These are phyloP conservation scores for Scalopus aquaticus DNA, from an alignment of 2,113 vertebrate species.

Conservation along the genomic window DNA sequence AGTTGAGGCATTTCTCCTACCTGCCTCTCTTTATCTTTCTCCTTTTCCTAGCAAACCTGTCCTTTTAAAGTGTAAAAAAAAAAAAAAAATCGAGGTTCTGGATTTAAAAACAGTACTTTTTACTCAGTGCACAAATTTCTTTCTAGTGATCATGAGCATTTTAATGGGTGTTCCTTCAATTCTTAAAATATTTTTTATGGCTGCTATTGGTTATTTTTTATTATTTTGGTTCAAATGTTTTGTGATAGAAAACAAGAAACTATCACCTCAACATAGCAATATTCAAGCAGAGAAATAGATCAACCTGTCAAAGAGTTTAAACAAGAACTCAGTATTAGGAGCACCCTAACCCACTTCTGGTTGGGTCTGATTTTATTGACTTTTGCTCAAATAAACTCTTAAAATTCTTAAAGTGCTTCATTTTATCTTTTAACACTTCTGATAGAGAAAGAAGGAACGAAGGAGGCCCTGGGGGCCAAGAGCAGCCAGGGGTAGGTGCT, in stretches of 20 bases:
- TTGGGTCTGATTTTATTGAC: not conserved
- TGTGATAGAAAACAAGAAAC: not conserved
- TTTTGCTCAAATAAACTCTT: too few species aligned
- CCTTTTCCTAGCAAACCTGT: too few species aligned
- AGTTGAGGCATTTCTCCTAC: not conserved
- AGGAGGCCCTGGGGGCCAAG: not conserved
- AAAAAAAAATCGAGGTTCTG: not conserved
- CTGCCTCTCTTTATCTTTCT: too few species aligned
- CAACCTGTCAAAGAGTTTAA: not conserved
- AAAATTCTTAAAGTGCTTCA: too few species aligned
- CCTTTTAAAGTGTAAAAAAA: too few species aligned
- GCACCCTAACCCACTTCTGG: not conserved
- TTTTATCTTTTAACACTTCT: not conserved
- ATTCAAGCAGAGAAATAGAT: not conserved
- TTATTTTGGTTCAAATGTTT: not conserved
- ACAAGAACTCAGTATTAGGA: not conserved
- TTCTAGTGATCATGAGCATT: not conserved
- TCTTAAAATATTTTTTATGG: not conserved
- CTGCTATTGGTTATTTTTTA: not conserved
- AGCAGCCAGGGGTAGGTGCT: not conserved
- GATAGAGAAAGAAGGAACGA: not conserved
- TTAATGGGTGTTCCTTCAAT: not conserved
- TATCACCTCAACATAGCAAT: not conserved
- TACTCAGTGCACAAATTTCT: not conserved
- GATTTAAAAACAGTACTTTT: not conserved